Evolutionary conservation across 2,113 vertebrate species (phyloP).

Genomic region (Lipotes vexillifer): DNA sequence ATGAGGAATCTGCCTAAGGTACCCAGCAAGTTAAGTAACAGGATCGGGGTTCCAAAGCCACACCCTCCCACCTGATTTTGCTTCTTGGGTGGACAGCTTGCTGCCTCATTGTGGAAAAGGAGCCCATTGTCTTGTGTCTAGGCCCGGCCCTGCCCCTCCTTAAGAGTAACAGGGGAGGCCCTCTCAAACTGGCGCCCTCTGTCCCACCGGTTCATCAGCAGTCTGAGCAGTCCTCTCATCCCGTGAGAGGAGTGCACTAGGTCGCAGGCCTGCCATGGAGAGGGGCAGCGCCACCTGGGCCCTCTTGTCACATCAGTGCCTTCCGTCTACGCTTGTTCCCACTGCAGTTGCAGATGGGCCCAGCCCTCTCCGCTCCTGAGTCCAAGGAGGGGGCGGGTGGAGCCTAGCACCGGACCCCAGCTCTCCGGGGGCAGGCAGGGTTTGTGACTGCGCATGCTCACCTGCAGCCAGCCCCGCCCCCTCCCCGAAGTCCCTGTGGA

Average conservation of each 20-base stretch:
- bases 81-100: not conserved
- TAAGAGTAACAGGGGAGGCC: not conserved
- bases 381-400: rapidly evolving
- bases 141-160: not conserved
- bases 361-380: not conserved
- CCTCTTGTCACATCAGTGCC: no score
- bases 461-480: no score
- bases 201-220: no score
- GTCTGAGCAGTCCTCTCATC: no score
- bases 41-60: not conserved
- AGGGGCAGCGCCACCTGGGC: not conserved
- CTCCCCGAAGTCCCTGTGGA: rapidly evolving
- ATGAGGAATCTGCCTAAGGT: not conserved
- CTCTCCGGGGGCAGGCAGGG: rapidly evolving
- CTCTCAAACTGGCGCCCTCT: not conserved
- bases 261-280: not conserved
- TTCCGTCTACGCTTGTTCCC: rapidly evolving
- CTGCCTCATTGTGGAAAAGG: not conserved
- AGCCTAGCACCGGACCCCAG: not conserved
- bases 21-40: not conserved
- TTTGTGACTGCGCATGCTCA: not conserved
- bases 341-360: no score
- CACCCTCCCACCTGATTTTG: not conserved
- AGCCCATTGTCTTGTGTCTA: not conserved
- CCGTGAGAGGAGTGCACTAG: not conserved